phyloP scores from a whole-genome alignment of 2,113 vertebrate genomes.

The Charadrius vociferus region DNA sequence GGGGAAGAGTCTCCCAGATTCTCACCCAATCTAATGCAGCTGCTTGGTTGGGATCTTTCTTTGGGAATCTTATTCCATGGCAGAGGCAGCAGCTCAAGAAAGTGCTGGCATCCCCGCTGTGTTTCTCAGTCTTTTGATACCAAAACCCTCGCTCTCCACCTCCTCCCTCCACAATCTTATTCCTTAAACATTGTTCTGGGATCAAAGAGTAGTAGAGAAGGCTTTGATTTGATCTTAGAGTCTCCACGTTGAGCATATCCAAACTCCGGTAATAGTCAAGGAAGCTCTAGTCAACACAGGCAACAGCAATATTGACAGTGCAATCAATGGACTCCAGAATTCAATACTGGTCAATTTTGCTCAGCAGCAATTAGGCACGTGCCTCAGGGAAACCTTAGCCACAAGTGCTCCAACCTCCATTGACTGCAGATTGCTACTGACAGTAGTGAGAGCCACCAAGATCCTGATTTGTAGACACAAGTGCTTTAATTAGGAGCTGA shows the following conservation, averaged over 20 bases:
- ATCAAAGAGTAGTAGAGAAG: background rate
- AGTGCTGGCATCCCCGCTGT: fast-evolving
- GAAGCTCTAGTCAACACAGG: background rate
- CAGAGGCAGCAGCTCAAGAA: background rate
- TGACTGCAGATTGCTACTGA: background rate
- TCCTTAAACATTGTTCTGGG: background rate
- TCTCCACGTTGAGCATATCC: background rate
- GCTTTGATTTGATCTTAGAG: background rate
- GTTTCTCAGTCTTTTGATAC: background rate
- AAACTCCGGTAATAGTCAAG: background rate
- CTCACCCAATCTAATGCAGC: background rate
- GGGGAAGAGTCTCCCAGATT: background rate
- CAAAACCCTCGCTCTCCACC: background rate
- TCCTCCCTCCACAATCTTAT: background rate
- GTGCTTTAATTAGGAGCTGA: background rate
- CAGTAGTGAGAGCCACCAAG: background rate
- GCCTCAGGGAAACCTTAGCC: background rate
- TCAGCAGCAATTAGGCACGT: background rate
- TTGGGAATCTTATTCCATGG: background rate
- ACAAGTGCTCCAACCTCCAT: background rate
- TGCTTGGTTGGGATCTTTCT: background rate
- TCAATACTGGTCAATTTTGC: background rate
- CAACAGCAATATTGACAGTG: background rate
- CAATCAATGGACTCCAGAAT: background rate
- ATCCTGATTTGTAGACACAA: fast-evolving